Conservation (phyloP, 1,140 invertebrate species). For the Sinonovacula constricta region DNA sequence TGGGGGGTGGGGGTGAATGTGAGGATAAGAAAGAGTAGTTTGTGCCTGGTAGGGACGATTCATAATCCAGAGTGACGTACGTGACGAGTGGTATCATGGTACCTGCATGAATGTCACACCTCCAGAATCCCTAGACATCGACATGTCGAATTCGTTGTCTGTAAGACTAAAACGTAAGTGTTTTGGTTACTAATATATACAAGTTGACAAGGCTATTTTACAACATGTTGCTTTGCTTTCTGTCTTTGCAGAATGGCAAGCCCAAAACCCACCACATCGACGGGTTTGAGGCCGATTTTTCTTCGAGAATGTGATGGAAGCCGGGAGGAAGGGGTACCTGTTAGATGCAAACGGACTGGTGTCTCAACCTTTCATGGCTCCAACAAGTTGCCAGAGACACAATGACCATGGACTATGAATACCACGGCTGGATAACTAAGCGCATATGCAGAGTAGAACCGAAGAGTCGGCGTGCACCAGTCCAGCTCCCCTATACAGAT, state of each 20-base stretch:
- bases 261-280: too few relatives aligned
- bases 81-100: constrained; percentile 17
- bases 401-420: too few relatives aligned
- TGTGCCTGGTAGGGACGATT: not conserved
- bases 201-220: not conserved
- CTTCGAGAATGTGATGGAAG: too few relatives aligned
- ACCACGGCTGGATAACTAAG: too few relatives aligned
- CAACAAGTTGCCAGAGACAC: too few relatives aligned
- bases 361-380: too few relatives aligned
- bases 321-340: too few relatives aligned
- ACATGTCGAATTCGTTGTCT: not conserved
- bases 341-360: too few relatives aligned
- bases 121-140: not conserved
- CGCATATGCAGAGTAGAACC: too few relatives aligned
- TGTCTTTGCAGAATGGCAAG: not conserved
- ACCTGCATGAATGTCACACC: not conserved
- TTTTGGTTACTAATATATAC: not conserved
- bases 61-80: not conserved
- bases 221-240: not conserved
- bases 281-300: too few relatives aligned
- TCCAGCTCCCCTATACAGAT: too few relatives aligned
- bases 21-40: not conserved
- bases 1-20: not conserved
- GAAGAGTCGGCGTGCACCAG: too few relatives aligned
- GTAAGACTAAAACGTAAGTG: not conserved